A percentile compares a stretch with the other conserved stretches of the same genome.
phyloP scores from a whole-genome alignment of 2,113 vertebrate species.

The Corythoichthys intestinalis region DNA sequence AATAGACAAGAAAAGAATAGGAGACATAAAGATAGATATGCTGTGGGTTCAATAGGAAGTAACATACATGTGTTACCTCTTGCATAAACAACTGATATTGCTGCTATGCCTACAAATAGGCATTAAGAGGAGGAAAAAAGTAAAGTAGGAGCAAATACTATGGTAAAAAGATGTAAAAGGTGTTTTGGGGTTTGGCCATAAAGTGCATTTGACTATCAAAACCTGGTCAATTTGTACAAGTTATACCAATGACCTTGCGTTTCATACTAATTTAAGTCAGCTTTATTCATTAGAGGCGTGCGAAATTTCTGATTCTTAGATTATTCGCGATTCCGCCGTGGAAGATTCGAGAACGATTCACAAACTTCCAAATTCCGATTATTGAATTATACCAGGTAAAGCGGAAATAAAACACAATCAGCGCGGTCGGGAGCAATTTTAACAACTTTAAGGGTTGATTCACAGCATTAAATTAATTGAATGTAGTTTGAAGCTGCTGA shows the following conservation, averaged over 20 bases:
- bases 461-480: no score
- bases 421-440: no score
- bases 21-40: background rate
- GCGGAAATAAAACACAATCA: no score
- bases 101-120: constrained; percentile 5
- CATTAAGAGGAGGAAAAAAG: background rate
- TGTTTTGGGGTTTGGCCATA: background rate
- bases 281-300: no score
- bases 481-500: no score
- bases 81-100: constrained; percentile 12
- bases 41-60: background rate
- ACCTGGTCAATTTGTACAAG: background rate
- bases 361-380: no score
- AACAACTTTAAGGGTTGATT: no score
- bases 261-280: background rate
- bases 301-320: no score
- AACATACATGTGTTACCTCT: background rate
- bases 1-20: background rate
- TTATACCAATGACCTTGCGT: background rate
- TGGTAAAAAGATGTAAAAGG: background rate
- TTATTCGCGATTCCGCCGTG: no score
- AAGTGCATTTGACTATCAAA: background rate
- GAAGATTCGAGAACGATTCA: no score
- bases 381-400: no score
- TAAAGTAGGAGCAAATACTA: background rate